phyloP scores from a whole-genome alignment of 2,888 invertebrate species.

The Lepidocyrtoides sp. region DNA sequence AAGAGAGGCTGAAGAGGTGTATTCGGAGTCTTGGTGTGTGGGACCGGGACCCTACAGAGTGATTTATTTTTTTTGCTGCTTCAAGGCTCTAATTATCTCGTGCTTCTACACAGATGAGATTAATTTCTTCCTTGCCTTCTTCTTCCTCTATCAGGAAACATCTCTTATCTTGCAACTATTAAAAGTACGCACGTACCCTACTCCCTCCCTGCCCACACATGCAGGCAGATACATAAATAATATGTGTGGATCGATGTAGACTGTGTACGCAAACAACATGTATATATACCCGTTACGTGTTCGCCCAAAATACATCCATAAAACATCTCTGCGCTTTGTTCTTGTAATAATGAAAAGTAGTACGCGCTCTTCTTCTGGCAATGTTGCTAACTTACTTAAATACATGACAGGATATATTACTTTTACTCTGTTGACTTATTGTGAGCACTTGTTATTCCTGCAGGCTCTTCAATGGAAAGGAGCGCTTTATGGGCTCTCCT shows the following conservation, averaged over 20 bases:
- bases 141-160: neutral
- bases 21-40: slow-evolving; percentile 9
- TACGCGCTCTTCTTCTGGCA: neutral
- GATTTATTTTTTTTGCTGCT: slow-evolving; percentile 67
- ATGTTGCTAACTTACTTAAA: slow-evolving; percentile 5
- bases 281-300: neutral
- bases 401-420: slow-evolving; percentile 36
- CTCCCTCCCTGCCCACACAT: neutral
- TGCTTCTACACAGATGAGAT: slow-evolving; percentile 54
- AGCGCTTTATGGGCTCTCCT: slow-evolving; percentile 5
- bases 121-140: slow-evolving; percentile 24
- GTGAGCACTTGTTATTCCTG: slow-evolving; percentile 14
- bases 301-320: too few species aligned
- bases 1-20: slow-evolving; percentile 9
- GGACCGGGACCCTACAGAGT: slow-evolving; percentile 44
- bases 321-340: neutral
- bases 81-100: slow-evolving; percentile 66
- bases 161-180: neutral
- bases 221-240: neutral
- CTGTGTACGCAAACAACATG: too few species aligned
- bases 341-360: neutral
- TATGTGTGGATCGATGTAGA: too few species aligned
- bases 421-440: slow-evolving; percentile 37
- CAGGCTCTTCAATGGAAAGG: slow-evolving; percentile 3
- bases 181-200: neutral